A percentile compares a stretch with the other conserved stretches of the same genome.
Evolutionary conservation across 2,888 invertebrate genomes (phyloP).

Genomic region (Biston stratarius): DNA sequence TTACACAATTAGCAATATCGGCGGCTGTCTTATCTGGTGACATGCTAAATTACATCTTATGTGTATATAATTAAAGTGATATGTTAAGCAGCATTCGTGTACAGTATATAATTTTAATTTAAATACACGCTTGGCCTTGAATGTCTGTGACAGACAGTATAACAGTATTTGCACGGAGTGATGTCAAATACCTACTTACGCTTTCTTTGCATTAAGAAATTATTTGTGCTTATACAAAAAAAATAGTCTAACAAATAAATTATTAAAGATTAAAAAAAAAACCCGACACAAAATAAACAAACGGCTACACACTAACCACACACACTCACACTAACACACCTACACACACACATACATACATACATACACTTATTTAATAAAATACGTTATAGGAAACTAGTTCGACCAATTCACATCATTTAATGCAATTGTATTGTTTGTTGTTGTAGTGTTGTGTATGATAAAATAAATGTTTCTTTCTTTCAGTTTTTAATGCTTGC

Average conservation of each 20-base stretch:
- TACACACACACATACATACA: no score
- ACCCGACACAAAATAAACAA: no score
- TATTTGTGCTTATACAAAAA: background rate
- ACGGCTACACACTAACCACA: no score
- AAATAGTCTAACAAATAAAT: no score
- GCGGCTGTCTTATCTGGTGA: background rate
- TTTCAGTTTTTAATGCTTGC: background rate
- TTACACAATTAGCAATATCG: conserved; percentile 27
- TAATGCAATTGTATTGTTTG: no score
- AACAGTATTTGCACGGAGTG: background rate
- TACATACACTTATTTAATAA: no score
- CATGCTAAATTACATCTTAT: conserved; percentile 17
- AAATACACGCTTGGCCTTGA: conserved; percentile 2
- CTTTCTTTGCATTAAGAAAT: background rate
- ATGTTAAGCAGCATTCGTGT: background rate
- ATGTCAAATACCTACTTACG: background rate
- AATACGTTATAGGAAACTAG: no score
- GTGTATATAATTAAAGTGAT: background rate
- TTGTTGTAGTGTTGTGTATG: no score
- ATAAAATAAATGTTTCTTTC: no score
- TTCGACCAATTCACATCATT: no score
- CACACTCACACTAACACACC: no score
- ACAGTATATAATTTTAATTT: background rate
- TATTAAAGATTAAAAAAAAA: no score
- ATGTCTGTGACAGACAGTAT: conserved; percentile 1